Conservation (phyloP, 1,140 invertebrate species). For the Diprion similis region DNA sequence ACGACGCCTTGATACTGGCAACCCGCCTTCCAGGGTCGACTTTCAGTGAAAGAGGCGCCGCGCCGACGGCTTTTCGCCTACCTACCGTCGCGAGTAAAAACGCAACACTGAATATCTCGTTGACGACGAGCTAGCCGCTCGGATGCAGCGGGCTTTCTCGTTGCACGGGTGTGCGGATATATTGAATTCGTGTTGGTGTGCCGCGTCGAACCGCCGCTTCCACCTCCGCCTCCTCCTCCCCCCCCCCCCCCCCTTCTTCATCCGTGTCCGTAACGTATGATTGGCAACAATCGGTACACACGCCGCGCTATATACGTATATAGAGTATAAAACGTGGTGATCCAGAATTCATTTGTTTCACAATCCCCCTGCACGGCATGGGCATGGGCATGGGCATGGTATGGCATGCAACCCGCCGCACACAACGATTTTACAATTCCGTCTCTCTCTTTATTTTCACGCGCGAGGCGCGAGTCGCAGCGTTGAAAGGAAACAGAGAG, state of each 20-base stretch:
- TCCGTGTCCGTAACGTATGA: constrained; percentile 53
- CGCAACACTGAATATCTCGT: constrained; percentile 54
- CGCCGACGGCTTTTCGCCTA: constrained; percentile 28
- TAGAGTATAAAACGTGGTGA: too few species aligned
- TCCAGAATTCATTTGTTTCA: constrained; percentile 57
- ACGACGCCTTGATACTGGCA: too few species aligned
- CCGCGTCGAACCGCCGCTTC: constrained; percentile 24
- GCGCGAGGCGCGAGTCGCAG: constrained; percentile 16
- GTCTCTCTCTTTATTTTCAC: constrained; percentile 19
- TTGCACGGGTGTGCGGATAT: not conserved
- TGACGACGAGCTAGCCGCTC: constrained; percentile 21
- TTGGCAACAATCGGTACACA: constrained; percentile 60
- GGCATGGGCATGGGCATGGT: too few species aligned
- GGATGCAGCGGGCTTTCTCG: not conserved
- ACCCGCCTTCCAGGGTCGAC: too few species aligned
- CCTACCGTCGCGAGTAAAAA: constrained; percentile 56
- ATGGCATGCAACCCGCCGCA: too few species aligned
- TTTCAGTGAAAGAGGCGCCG: not conserved
- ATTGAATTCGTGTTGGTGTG: not conserved
- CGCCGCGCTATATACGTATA: too few species aligned
- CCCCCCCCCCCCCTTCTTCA: too few species aligned
- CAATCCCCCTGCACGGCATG: constrained; percentile 28
- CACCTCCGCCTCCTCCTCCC: too few species aligned
- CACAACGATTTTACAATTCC: not conserved
- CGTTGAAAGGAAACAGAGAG: constrained; percentile 18